Evolutionary conservation across 53 echinoderm and acorn worm species (phyloP), one percentile per base, ranked within the genome.

Genomic region (Patiria pectinifera): DNA sequence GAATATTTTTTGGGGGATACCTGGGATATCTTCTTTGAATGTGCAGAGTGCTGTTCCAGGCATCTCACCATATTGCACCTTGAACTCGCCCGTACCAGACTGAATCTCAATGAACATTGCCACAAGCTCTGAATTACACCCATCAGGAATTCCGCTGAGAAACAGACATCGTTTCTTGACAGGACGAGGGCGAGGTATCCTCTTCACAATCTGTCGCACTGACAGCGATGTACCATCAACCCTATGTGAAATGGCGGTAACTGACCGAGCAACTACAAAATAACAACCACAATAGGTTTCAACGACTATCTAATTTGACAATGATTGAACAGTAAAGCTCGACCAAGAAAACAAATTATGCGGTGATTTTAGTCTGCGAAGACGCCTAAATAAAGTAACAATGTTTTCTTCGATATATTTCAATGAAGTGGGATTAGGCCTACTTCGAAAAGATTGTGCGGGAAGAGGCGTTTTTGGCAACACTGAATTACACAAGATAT

Each of bases 71-170:
- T 87, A 93, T 48, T 87, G 71, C 4, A 93, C 69, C 11, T 82
- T 82, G 81, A 87, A 80, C 21, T 93, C 93, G 12, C 82, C 93
- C 11, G 62, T 86, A 26, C 35, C 35, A 63, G 74, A 69, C 18
- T 75, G 49, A 26, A 69, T 82, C 45, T 93, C 87, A 12, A 93
- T 58, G 8, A 87, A 93, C 46, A 93, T 16, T 26, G 19, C 26
- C 82, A 93, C 22, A 46, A 58, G 60, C 21, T 93, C 93, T 22
- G 43, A 22, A 18, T 15, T 58, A 19, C 75, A 82, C 2, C 84
- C 90, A 72, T 93, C 85, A 60, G 93, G 89, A 62, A 93, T 83
- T 76, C 84, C 90, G n/a, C 61, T 46, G 47, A 93, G 76, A 43
- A 93, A 74, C 45, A 93, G 45, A 59, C 90, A 82, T 13, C 48